Evolutionary conservation across 2,797 vertebrate species (phyloP), one percentile per base, ranked within the genome.

Genomic region (Parotocinclus haroldoi): DNA sequence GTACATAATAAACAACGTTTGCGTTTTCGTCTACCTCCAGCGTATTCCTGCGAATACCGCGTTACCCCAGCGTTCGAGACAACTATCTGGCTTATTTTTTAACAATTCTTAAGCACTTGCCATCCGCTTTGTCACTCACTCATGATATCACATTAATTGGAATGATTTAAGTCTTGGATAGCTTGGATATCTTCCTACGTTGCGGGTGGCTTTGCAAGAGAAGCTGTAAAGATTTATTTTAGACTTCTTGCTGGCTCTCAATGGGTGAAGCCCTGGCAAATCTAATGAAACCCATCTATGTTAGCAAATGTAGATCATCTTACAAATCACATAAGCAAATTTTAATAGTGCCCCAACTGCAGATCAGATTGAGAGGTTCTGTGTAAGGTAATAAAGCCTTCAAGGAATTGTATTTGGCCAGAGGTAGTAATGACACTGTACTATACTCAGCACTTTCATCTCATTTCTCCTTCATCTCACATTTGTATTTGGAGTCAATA

Each of bases 401-500:
- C 17, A 63, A n/a, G 46, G 58, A 64, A 69, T 67, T 61, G 42
- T 12, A 51, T 75, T 75, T 70, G 58, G 63, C 51, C 59, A 56
- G 63, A 55, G 39, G 39, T 14, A 63, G 58, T 70, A 63, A 67
- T 69, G 69, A 71, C 50, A 69, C 55, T 72, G 52, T 66, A 60
- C 9, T 54, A 18, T 51, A 38, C 70, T 63, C 63, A 70, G 45
- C 17, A n/a, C 58, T 69, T 67, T 78, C 55, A 78, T 72, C 66
- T 72, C 57, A 69, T 49, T 17, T 36, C 48, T 55, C 60, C 63
- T 72, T 70, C 69, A 64, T 61, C 66, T 67, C 59, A 50, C 53
- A 72, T 72, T 66, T 76, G 53, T 68, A 44, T 76, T 73, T 63
- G 66, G 70, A 54, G 51, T 57, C 51, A 9, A 82, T 83, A 60